Evolutionary conservation across 2,888 invertebrate genomes (phyloP).

Genomic region (Cephus nigrinus): DNA sequence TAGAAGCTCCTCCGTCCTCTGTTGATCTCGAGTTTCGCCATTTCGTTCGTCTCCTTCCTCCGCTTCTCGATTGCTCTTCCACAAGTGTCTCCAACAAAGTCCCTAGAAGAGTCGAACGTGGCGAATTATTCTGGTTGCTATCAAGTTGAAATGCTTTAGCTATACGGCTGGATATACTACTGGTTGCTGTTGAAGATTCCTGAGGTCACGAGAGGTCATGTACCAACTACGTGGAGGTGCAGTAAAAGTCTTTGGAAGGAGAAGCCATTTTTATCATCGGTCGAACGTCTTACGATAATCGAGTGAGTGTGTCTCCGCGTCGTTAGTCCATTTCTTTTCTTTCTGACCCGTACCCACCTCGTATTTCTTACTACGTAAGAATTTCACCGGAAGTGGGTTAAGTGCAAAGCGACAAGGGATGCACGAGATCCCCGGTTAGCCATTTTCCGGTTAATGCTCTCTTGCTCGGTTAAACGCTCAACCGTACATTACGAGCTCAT

Average conservation of each 20-base stretch:
- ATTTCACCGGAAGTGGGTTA: not conserved
- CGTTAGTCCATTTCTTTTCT: not conserved
- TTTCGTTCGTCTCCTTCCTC: not conserved
- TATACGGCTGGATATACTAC: not conserved
- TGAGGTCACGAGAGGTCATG: not conserved
- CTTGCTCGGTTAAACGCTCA: not conserved
- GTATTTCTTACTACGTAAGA: not conserved
- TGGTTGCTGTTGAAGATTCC: not conserved
- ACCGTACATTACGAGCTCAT: not conserved
- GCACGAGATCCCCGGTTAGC: not conserved
- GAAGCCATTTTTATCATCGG: not conserved
- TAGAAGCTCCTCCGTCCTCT: not conserved
- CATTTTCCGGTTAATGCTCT: not conserved
- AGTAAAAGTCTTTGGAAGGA: not conserved
- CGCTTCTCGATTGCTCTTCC: not conserved
- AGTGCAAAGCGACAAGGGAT: not conserved
- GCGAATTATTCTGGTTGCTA: not conserved
- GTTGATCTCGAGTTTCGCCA: not conserved
- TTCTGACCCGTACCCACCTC: not conserved
- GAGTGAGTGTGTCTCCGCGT: not conserved
- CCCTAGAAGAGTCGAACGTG: not conserved
- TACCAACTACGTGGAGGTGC: not conserved
- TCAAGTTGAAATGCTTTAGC: not conserved
- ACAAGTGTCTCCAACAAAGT: not conserved
- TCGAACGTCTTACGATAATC: not conserved